phyloP scores from a whole-genome alignment of 1,140 invertebrate genomes.

The Oncopeltus fasciatus region DNA sequence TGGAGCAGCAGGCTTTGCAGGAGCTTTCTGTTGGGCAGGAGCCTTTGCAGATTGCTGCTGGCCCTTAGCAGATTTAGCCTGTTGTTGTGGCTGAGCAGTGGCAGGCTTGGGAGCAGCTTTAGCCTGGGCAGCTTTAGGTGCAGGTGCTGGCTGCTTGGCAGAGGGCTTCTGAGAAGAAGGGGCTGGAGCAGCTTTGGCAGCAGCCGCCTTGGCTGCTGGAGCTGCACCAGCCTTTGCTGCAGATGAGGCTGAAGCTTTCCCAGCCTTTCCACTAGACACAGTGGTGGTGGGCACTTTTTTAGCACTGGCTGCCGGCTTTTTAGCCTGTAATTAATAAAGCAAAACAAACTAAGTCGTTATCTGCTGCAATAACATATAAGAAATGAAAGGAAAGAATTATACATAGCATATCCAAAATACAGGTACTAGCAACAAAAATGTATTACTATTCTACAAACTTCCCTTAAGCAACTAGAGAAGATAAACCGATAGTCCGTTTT shows the following conservation, averaged over 20 bases:
- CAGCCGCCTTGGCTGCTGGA: neutral
- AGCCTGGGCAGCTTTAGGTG: neutral
- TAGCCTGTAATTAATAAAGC: neutral
- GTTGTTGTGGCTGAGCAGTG: neutral
- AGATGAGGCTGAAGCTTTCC: neutral
- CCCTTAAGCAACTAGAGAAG: neutral
- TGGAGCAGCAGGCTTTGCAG: constrained; percentile 17
- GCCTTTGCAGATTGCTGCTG: neutral
- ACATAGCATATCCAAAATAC: neutral
- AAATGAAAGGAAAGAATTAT: neutral
- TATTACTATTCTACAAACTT: too few relatives aligned
- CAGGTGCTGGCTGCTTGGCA: neutral
- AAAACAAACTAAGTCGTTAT: too few relatives aligned
- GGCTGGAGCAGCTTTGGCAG: neutral
- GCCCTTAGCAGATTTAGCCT: neutral
- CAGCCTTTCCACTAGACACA: neutral
- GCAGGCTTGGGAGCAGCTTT: constrained; percentile 2
- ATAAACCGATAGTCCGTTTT: neutral
- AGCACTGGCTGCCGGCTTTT: neutral
- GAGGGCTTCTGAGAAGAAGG: neutral
- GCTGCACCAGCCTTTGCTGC: neutral
- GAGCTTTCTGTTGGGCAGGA: constrained; percentile 16
- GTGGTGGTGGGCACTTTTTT: constrained; percentile 7
- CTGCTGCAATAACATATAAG: neutral
- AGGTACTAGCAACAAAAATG: too few relatives aligned